Percentiles rank a stretch among this genome's conserved stretches.
Conservation (phyloP, 1,140 invertebrate species). For the Nebria ingens region DNA sequence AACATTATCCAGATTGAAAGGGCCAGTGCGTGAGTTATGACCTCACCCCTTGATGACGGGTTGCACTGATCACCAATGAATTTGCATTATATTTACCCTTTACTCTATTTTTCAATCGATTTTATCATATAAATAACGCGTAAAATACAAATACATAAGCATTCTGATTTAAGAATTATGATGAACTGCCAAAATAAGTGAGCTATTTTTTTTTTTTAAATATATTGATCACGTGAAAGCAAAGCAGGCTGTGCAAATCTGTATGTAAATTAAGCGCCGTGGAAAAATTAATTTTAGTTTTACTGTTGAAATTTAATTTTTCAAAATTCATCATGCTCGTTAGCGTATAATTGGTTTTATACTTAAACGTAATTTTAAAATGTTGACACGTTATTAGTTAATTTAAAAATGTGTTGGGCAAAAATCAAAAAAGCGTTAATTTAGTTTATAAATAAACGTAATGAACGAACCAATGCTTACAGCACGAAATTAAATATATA, state of each 20-base stretch:
- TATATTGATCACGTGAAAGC: not conserved
- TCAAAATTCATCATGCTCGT: slow-evolving; percentile 3
- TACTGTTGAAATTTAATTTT: slow-evolving; percentile 5
- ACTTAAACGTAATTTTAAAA: slow-evolving; percentile 1
- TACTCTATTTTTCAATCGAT: not conserved
- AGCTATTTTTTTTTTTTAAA: too few relatives aligned
- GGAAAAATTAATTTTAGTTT: not conserved
- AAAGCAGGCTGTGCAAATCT: not conserved
- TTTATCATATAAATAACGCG: too few relatives aligned
- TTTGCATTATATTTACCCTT: slow-evolving; percentile 1
- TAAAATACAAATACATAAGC: too few relatives aligned
- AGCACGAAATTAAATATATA: too few relatives aligned
- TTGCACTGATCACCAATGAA: not conserved
- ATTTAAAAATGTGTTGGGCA: not conserved
- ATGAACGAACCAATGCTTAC: too few relatives aligned
- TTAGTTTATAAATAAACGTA: not conserved
- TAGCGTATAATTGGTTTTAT: slow-evolving; percentile 5
- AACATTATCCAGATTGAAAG: slow-evolving; percentile 3
- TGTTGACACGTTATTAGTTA: slow-evolving; percentile 2
- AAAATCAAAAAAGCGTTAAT: not conserved
- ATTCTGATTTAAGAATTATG: too few relatives aligned
- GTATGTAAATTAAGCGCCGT: not conserved
- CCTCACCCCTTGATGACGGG: not conserved
- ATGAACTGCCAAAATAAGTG: too few relatives aligned
- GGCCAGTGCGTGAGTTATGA: not conserved